A percentile compares a stretch with the other conserved stretches of the same genome.
Conservation (phyloP, 2,888 invertebrate genomes). For the Cactoblastis cactorum region DNA sequence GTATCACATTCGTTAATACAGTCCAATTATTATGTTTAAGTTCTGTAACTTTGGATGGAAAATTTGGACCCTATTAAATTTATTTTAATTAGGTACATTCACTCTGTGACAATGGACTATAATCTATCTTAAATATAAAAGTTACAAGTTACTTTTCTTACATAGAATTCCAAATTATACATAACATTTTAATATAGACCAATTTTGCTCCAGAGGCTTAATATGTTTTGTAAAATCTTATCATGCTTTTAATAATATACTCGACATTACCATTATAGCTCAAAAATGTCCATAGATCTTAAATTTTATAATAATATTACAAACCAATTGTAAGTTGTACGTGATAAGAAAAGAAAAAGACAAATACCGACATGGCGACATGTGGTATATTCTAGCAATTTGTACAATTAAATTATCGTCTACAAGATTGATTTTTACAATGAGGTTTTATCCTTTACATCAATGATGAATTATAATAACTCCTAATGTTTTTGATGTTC, state of each 20-base stretch:
- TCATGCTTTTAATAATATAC: slow-evolving; percentile 56
- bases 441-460: slow-evolving; percentile 54
- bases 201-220: slow-evolving; percentile 53
- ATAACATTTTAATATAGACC: slow-evolving; percentile 65
- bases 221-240: slow-evolving; percentile 52
- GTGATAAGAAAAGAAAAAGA: slow-evolving; percentile 34
- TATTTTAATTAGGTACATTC: slow-evolving; percentile 52
- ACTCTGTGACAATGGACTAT: slow-evolving; percentile 63
- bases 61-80: slow-evolving; percentile 73
- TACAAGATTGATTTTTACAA: slow-evolving; percentile 43
- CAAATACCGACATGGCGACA: slow-evolving; percentile 22
- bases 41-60: slow-evolving; percentile 69
- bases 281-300: slow-evolving; percentile 47
- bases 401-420: slow-evolving; percentile 40
- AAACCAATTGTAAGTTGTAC: slow-evolving; percentile 37
- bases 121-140: slow-evolving; percentile 44
- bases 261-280: slow-evolving; percentile 47
- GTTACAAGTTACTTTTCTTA: slow-evolving; percentile 50
- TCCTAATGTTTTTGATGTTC: slow-evolving; percentile 37
- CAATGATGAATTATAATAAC: slow-evolving; percentile 38
- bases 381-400: slow-evolving; percentile 32
- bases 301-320: slow-evolving; percentile 38
- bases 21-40: slow-evolving; percentile 56
- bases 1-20: slow-evolving; percentile 62
- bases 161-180: slow-evolving; percentile 60